Base-by-base conservation (phyloP, 2,888 invertebrate species). In the Itoplectis maculator region DNA sequence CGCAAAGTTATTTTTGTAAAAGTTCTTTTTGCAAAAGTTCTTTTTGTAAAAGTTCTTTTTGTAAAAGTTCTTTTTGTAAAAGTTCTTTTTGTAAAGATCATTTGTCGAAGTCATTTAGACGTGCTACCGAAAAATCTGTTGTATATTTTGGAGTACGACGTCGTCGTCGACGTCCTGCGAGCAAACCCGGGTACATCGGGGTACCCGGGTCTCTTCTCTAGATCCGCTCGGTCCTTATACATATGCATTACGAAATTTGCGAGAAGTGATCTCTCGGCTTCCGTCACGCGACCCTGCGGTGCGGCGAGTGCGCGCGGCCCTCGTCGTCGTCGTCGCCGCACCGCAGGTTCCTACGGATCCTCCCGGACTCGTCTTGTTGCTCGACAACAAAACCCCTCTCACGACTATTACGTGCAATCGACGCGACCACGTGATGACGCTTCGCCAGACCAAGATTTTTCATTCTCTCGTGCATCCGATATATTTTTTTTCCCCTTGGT, bases 211-310 rank as follows among this genome's bases (percentile, higher is more conserved):
- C 56, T 51, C 61, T 49, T 18, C 47, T 69, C 45, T 40, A 47
- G 29, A 72, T 61, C n/a, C n/a, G n/a, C n/a, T n/a, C 61, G 73
- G 84, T 82, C 81, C 84, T 86, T 84, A 86, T 85, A 83, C 84
- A 86, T 85, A 86, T 86, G 86, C 84, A 86, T 82, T 35, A 61
- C 69, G 63, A 83, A 72, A 66, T 82, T 74, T 63, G 47, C 56
- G 65, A 69, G 68, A 70, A 78, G 74, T 74, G 87, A 88, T 88
- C 88, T 88, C 88, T 5, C 29, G 66, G 88, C 88, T 90, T 90
- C 89, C 90, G 90, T 91, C 92, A 91, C 92, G 92, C 91, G 90
- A 92, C 88, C 86, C 87, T 87, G 85, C 86, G 88, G 87, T 87
- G 84, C 80, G 79, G 84, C 86, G 81, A n/a, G n/a, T n/a, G n/a